Conservation (phyloP, 2,113 vertebrate species). For the Corythornis cristatus region DNA sequence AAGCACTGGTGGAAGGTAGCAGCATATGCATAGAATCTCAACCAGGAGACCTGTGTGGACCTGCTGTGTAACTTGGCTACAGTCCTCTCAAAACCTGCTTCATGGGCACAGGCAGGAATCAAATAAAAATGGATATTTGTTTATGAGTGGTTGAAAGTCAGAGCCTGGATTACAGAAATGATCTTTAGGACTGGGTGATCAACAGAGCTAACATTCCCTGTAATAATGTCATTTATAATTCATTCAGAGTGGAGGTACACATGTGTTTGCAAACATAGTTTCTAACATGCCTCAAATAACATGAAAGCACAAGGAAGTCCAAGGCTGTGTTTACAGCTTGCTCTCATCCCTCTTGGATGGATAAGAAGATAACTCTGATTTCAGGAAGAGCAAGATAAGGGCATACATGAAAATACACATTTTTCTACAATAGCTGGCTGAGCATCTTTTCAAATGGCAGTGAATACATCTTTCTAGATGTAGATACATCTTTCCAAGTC, state of each 20-base stretch:
- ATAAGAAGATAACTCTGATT: background rate
- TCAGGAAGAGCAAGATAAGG: background rate
- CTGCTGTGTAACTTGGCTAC: background rate
- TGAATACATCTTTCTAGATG: background rate
- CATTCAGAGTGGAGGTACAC: background rate
- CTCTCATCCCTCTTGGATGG: background rate
- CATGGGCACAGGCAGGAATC: background rate
- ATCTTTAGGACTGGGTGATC: background rate
- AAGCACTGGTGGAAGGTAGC: background rate
- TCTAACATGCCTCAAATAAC: background rate
- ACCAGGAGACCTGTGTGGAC: background rate
- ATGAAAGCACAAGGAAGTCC: background rate
- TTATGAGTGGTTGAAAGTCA: background rate
- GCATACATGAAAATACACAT: background rate
- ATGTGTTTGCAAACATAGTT: fast-evolving
- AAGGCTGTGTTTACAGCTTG: background rate
- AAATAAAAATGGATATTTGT: background rate
- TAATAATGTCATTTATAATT: background rate
- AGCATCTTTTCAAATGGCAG: background rate
- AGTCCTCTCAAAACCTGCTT: background rate
- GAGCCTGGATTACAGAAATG: background rate
- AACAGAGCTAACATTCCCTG: background rate
- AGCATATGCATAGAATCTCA: background rate
- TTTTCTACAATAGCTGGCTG: background rate
- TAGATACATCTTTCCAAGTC: background rate